Evolutionary conservation across 2,113 vertebrate genomes (phyloP).

Genomic region (Pteropus alecto): DNA sequence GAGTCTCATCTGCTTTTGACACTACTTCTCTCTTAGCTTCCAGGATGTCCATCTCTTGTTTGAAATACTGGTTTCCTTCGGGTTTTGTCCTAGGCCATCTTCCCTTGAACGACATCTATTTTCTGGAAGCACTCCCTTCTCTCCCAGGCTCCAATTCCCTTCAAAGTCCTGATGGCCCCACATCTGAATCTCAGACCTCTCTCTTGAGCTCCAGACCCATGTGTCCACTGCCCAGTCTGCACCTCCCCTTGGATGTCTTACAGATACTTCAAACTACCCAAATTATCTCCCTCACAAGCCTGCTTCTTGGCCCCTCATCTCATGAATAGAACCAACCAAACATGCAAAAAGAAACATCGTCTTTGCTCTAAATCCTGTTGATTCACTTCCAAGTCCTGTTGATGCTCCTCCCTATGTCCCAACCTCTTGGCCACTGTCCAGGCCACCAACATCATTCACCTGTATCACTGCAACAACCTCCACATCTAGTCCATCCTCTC

Average conservation of each 20-base stretch:
- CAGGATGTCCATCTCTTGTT: background rate
- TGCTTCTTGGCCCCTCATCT: background rate
- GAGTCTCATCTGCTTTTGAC: background rate
- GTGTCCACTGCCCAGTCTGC: background rate
- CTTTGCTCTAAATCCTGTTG: background rate
- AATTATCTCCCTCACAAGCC: background rate
- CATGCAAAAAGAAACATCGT: rapidly evolving
- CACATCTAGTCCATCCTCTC: background rate
- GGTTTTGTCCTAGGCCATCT: background rate
- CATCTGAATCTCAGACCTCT: background rate
- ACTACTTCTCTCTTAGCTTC: background rate
- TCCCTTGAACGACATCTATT: background rate
- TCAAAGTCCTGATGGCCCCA: background rate
- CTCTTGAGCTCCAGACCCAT: background rate
- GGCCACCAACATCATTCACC: background rate
- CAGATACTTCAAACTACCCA: rapidly evolving
- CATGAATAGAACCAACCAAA: background rate
- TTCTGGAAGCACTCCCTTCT: background rate
- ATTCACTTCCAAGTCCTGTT: background rate
- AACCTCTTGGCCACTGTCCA: background rate
- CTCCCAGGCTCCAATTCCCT: background rate
- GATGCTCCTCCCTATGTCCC: background rate
- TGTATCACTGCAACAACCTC: background rate
- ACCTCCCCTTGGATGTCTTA: background rate
- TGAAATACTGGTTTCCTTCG: background rate